These are phyloP conservation scores for Caenorhabditis parvicauda DNA, from an alignment of 2,888 invertebrate genomes.

Conservation along the genomic window DNA sequence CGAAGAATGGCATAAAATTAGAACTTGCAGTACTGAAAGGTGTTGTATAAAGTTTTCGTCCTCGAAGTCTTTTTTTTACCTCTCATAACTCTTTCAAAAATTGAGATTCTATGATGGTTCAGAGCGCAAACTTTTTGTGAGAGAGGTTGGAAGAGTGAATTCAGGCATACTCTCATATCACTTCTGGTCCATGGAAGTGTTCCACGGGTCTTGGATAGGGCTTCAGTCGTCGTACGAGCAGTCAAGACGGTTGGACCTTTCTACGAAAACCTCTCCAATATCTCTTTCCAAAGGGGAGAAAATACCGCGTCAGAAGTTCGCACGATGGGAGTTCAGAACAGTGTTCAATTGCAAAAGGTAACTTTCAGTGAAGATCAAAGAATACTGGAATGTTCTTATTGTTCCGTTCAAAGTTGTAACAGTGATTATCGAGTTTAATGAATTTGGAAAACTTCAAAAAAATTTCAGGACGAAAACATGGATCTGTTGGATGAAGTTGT, in stretches of 20 bases:
- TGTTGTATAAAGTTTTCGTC: too few species aligned
- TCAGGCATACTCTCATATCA: constrained; percentile 17
- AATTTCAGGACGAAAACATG: constrained; percentile 23
- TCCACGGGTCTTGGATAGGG: constrained; percentile 1
- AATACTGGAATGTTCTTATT: not conserved
- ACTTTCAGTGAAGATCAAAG: too few species aligned
- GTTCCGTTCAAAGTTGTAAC: constrained; percentile 2
- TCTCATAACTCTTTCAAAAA: too few species aligned
- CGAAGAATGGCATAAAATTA: too few species aligned
- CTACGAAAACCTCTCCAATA: constrained; percentile 5
- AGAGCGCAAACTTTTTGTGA: not conserved
- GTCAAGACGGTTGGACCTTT: constrained; percentile 6
- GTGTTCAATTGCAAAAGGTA: constrained; percentile 6
- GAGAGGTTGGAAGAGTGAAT: not conserved
- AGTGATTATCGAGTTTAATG: not conserved
- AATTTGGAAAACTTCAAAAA: not conserved
- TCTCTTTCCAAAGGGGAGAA: constrained; percentile 7
- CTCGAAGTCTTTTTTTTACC: too few species aligned
- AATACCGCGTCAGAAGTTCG: constrained; percentile 1
- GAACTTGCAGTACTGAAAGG: too few species aligned
- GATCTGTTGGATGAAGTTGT: constrained; percentile 20
- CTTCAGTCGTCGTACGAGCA: not conserved
- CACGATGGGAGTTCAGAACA: not conserved
- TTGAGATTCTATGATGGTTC: too few species aligned
- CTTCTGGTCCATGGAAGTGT: constrained; percentile 16